Evolutionary conservation across 2,797 vertebrate genomes (phyloP), one percentile per base, ranked within the genome.

Genomic region (Pipistrellus nathusii): DNA sequence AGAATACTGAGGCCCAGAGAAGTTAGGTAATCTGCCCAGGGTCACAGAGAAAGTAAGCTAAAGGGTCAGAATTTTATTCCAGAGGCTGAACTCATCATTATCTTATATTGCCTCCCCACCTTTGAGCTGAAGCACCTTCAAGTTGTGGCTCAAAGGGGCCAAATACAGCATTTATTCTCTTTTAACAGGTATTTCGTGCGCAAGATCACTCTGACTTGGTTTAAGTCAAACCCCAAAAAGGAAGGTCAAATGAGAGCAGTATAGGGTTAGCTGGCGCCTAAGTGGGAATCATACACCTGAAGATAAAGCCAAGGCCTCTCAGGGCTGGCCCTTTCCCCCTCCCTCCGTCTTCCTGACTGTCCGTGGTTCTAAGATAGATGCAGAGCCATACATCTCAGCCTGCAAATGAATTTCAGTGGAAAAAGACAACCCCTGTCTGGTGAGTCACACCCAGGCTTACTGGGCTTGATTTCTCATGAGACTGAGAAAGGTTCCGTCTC

Each of bases 401-500:
- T 68, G 72, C 87, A 92, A 81, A 97, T 94, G 96, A 96, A 95
- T 95, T 88, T 96, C 94, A 89, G 80, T 82, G 92, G 92, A 92
- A 96, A 95, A 95, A 97, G 95, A 92, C 90, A 85, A 88, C 72
- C 88, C 90, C 94, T 27, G 2, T 62, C 90, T 92, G 48, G 88
- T 93, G 87, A 96, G 85, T 94, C 96, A 93, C 71, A 90, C 32
- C 87, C 66, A 76, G 85, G 88, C 94, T 96, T 92, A 96, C 82
- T 64, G 78, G 62, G 55, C 76, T 95, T 91, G 94, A 95, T 95
- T 95, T 96, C 93, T 92, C 95, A 76, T 71, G 94, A 97, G 94
- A 96, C 68, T 10, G n/a, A 35, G 57, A 96, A 86, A 93, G 85
- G 75, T 77, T 68, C 87, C 76, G 30, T 77, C 85, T 90, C 76